A percentile compares a stretch with the other conserved stretches of the same genome.
These are phyloP conservation scores for Conops quadrifasciatus DNA, from an alignment of 2,888 invertebrate species.

Conservation along the genomic window DNA sequence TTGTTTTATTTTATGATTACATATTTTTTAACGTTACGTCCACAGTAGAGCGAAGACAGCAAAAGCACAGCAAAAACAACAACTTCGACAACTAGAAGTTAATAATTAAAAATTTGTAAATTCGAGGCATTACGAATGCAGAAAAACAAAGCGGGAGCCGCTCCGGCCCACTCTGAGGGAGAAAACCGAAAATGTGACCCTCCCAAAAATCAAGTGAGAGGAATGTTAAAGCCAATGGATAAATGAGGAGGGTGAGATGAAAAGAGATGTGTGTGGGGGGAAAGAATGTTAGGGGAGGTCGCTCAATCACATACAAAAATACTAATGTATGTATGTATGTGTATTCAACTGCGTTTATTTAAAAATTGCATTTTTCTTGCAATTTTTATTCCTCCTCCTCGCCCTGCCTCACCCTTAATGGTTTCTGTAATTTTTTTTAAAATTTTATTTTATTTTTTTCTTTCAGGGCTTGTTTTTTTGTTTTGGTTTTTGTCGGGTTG, in stretches of 20 bases:
- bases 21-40: neutral
- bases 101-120: slow-evolving; percentile 26
- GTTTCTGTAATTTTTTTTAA: slow-evolving; percentile 3
- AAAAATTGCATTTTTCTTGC: neutral
- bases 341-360: neutral
- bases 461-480: neutral
- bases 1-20: neutral
- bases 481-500: neutral
- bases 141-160: slow-evolving; percentile 10
- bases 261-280: neutral
- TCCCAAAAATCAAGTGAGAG: neutral
- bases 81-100: slow-evolving; percentile 3
- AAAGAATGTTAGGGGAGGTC: neutral
- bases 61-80: neutral
- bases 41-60: neutral
- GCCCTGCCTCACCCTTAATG: neutral
- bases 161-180: neutral
- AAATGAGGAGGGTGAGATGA: neutral
- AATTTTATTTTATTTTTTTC: neutral
- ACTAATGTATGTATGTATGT: neutral
- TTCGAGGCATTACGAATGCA: slow-evolving; percentile 23
- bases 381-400: neutral
- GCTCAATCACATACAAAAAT: neutral
- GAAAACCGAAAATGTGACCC: slow-evolving; percentile 31
- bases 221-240: too few relatives aligned